Conservation (phyloP, 2,113 vertebrate species). For the Atlantisia rogersi region DNA sequence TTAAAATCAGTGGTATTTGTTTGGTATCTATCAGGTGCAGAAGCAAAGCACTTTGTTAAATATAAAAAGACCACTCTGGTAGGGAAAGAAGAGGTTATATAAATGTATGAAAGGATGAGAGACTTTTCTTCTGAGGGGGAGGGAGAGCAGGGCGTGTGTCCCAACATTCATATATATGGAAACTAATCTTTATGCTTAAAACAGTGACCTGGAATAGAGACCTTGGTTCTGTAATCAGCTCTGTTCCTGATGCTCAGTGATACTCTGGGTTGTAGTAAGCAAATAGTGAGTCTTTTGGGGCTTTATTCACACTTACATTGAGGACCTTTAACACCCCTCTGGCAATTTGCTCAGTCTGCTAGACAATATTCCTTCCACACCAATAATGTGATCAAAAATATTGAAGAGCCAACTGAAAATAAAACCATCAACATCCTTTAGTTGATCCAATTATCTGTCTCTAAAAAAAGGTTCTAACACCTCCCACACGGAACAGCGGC, state of each 20-base stretch:
- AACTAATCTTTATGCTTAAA: neutral
- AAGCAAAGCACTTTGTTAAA: neutral
- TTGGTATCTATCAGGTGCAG: neutral
- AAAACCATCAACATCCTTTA: conserved; percentile 60
- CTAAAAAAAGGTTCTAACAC: conserved; percentile 75
- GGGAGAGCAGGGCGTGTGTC: neutral
- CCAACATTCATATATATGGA: neutral
- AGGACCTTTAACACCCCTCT: conserved; percentile 15
- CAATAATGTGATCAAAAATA: conserved; percentile 1
- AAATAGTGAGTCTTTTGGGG: neutral
- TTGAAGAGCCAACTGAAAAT: conserved; percentile 61
- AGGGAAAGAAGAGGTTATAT: neutral
- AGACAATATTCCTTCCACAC: neutral
- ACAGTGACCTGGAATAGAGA: neutral
- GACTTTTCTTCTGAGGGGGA: neutral
- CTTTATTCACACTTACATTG: neutral
- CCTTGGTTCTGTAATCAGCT: neutral
- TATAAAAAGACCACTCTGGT: neutral
- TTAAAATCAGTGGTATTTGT: neutral
- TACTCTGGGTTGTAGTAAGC: neutral
- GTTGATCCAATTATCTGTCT: conserved; percentile 70
- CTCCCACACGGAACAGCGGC: conserved; percentile 70
- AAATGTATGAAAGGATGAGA: neutral
- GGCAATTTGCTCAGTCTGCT: neutral
- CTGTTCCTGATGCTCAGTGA: neutral